phyloP scores from a whole-genome alignment of 2,888 invertebrate genomes.

The Latheticus oryzae region DNA sequence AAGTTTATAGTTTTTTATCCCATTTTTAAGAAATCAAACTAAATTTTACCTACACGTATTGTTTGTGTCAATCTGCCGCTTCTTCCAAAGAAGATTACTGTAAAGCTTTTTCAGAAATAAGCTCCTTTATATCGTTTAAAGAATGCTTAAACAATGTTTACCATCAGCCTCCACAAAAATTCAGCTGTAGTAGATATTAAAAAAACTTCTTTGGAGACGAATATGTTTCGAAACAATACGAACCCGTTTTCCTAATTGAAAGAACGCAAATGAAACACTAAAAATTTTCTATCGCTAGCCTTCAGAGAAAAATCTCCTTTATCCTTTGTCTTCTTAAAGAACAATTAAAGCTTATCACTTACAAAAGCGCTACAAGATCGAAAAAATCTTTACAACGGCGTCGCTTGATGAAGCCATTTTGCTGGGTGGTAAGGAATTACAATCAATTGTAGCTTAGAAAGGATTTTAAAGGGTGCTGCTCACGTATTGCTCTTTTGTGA shows the following conservation, averaged over 20 bases:
- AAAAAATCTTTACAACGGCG: conserved; percentile 29
- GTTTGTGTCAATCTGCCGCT: neutral
- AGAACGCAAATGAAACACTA: too few species aligned
- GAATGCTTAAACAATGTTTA: conserved; percentile 8
- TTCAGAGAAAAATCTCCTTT: conserved; percentile 10
- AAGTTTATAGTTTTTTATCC: too few species aligned
- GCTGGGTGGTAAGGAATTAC: conserved; percentile 47
- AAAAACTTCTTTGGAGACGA: too few species aligned
- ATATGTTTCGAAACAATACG: too few species aligned
- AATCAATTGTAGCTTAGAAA: conserved; percentile 39
- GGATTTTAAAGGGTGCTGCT: conserved; percentile 34
- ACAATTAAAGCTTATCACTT: conserved; percentile 34
- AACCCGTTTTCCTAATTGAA: too few species aligned
- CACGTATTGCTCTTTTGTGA: conserved; percentile 25
- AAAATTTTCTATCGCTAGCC: too few species aligned
- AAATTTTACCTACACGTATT: too few species aligned
- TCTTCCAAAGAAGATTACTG: conserved; percentile 3
- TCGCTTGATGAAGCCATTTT: conserved; percentile 40
- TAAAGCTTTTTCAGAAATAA: conserved; percentile 7
- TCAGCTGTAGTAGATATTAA: too few species aligned
- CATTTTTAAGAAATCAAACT: too few species aligned
- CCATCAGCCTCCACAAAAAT: neutral
- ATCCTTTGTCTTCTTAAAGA: conserved; percentile 26
- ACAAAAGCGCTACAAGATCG: conserved; percentile 24
- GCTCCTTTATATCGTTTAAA: neutral